phyloP scores from a whole-genome alignment of 2,113 vertebrate species.

The Callipepla californica region DNA sequence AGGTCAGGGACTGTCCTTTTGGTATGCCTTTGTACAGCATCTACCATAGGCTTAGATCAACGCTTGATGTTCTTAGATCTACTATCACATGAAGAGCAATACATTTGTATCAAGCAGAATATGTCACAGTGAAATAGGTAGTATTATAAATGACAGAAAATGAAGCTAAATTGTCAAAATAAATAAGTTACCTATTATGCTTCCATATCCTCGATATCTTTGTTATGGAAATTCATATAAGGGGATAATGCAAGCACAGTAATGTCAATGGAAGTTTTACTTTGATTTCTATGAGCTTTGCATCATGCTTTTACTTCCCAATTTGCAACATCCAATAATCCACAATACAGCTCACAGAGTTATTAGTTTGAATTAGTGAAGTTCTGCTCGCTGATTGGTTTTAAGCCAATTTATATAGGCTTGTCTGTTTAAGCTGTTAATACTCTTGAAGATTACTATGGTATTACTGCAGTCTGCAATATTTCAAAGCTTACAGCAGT shows the following conservation, averaged over 20 bases:
- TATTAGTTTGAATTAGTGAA: constrained; percentile 42
- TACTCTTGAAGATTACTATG: constrained; percentile 50
- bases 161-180: neutral
- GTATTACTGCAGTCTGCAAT: constrained; percentile 44
- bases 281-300: constrained; percentile 14
- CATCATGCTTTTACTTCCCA: constrained; percentile 24
- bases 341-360: neutral
- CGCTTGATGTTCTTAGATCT: neutral
- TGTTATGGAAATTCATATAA: neutral
- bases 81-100: neutral
- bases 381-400: constrained; percentile 41
- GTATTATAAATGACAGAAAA: neutral
- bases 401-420: constrained; percentile 56
- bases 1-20: neutral
- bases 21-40: neutral
- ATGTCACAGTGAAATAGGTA: neutral
- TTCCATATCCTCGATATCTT: neutral
- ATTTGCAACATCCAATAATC: constrained; percentile 29
- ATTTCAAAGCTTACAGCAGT: constrained; percentile 53
- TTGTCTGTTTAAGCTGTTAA: constrained; percentile 56
- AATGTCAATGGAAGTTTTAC: neutral
- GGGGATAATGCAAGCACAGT: neutral
- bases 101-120: neutral
- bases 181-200: neutral
- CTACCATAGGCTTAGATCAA: neutral